phyloP scores from a whole-genome alignment of 2,888 invertebrate genomes.

The Mythimna lalbum region DNA sequence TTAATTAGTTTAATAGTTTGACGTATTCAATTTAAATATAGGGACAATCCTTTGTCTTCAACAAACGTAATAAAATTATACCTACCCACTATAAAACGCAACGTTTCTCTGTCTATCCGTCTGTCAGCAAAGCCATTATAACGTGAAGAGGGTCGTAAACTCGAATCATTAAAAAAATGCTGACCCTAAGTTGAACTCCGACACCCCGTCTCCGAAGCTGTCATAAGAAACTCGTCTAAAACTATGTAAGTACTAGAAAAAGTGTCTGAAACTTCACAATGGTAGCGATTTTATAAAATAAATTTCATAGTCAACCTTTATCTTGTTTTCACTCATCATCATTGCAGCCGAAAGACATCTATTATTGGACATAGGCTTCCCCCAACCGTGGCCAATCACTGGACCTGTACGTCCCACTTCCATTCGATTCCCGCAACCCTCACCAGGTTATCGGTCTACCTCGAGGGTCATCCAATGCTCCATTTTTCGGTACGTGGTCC shows the following conservation, averaged over 20 bases:
- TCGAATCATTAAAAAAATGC: conserved; percentile 50
- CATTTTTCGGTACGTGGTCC: too few relatives aligned
- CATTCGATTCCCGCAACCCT: too few relatives aligned
- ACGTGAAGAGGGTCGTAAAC: conserved; percentile 41
- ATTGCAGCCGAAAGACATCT: too few relatives aligned
- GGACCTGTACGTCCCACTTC: too few relatives aligned
- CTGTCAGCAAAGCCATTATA: conserved; percentile 17
- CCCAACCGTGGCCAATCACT: too few relatives aligned
- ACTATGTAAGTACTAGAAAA: neutral
- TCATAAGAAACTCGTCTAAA: neutral
- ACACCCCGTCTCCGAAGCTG: neutral
- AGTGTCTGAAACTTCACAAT: conserved; percentile 6
- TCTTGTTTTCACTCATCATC: neutral
- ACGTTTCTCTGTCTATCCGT: neutral
- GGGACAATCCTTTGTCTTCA: neutral
- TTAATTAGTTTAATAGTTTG: too few relatives aligned
- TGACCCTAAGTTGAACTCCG: conserved; percentile 20
- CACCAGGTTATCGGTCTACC: too few relatives aligned
- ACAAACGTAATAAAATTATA: neutral
- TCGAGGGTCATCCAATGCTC: too few relatives aligned
- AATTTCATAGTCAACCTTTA: too few relatives aligned
- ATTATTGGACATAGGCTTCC: too few relatives aligned
- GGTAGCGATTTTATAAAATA: too few relatives aligned
- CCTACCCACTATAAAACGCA: conserved; percentile 3
- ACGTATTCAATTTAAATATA: neutral